Base-by-base conservation (phyloP, 2,113 vertebrate genomes). In the Grallaria varia region DNA sequence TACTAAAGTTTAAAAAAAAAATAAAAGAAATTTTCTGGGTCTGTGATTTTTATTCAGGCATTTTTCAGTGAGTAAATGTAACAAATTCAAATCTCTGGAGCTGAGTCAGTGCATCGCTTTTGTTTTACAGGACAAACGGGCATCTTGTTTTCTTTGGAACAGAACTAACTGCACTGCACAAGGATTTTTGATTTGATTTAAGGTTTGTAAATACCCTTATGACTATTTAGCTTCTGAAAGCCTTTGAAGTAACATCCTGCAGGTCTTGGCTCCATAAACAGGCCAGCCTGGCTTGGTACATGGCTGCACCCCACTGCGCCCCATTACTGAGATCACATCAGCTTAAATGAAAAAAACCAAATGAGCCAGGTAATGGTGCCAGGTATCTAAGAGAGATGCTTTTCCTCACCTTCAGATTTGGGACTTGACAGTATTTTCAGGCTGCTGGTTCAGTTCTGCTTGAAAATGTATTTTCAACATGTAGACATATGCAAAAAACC, bases 1-100 rank as follows among this genome's bases (percentile, higher is more conserved):
- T 14, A 33, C 16, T 30, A 4, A 66, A 77, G 9, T 0, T 39
- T 22, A 20, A 84, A 62, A 58, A 56, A 67, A 12, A 33, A 8
- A 30, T 17, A 0, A 1, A 28, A 8, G 4, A 18, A 8, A 63
- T 53, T 39, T 21, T 9, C 49, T 60, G 31, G 2, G 6, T 31
- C 28, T 4, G 1, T 6, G 10, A 15, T 33, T n/a, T 31, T 31
- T 66, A 37, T 20, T 37, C 62, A 66, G 40, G 44, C 12, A 33
- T 50, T 67, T n/a, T 64, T 42, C 56, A 76, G 3, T 0, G 9
- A n/a, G 13, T 6, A 44, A 72, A 35, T 5, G 27, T 17, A 68
- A 27, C 0, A 0, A 88, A 55, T 14, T 64, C 53, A 64, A 19
- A 9, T 9, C 19, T 56, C n/a, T 35, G 27, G 71, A 83, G 67